Conservation (phyloP, 2,888 invertebrate genomes). For the Pheosia gnoma region DNA sequence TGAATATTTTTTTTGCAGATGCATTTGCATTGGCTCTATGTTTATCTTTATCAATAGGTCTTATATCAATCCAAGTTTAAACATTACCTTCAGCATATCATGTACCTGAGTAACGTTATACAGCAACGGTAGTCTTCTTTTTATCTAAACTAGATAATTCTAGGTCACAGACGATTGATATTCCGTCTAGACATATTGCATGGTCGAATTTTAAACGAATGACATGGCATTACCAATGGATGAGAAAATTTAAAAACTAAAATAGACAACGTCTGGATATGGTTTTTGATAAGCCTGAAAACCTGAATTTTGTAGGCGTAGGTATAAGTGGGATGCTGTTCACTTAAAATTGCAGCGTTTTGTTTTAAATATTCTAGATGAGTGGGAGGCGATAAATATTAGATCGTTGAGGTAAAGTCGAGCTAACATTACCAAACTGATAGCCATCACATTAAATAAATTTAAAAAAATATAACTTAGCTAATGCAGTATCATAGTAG, state of each 20-base stretch:
- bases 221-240: slow-evolving; percentile 78
- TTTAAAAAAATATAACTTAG: too few relatives aligned
- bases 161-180: slow-evolving; percentile 80
- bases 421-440: too few relatives aligned
- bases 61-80: neutral
- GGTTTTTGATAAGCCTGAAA: slow-evolving; percentile 50
- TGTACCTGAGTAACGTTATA: slow-evolving; percentile 30
- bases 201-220: slow-evolving; percentile 81
- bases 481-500: too few relatives aligned
- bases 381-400: too few relatives aligned
- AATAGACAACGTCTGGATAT: slow-evolving; percentile 72
- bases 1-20: too few relatives aligned
- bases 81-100: slow-evolving; percentile 5
- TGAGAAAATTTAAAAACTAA: slow-evolving; percentile 81
- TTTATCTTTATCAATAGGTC: neutral
- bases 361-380: too few relatives aligned
- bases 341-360: slow-evolving; percentile 24
- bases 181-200: slow-evolving; percentile 83
- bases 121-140: slow-evolving; percentile 40
- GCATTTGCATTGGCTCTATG: too few relatives aligned
- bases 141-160: slow-evolving; percentile 65
- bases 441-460: too few relatives aligned
- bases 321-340: slow-evolving; percentile 13
- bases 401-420: too few relatives aligned
- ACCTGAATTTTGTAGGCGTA: slow-evolving; percentile 34